These are phyloP conservation scores for Alauda arvensis DNA, from an alignment of 2,797 vertebrate species.

Conservation along the genomic window DNA sequence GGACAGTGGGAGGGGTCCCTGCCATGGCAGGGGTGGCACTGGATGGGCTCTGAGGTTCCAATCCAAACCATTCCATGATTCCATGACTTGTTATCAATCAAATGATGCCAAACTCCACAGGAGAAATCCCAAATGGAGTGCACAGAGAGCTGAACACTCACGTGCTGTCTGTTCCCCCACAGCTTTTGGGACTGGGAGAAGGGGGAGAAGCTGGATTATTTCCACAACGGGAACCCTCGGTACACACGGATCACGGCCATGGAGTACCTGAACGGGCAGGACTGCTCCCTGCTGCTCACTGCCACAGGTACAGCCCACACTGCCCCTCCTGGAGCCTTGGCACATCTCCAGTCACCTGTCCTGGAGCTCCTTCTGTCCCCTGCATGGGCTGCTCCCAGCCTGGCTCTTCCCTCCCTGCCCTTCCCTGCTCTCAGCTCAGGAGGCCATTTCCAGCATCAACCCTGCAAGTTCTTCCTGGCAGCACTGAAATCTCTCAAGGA, in stretches of 20 bases:
- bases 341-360: fast-evolving
- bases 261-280: slow-evolving; percentile 96
- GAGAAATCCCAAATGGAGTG: neutral
- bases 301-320: slow-evolving; percentile 80
- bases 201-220: slow-evolving; percentile 93
- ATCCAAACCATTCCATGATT: neutral
- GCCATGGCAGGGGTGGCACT: neutral
- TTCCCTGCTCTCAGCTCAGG: neutral
- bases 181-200: slow-evolving; percentile 99
- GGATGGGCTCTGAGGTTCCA: neutral
- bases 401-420: neutral
- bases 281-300: slow-evolving; percentile 92
- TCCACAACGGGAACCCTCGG: slow-evolving; percentile 96
- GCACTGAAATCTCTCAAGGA: neutral
- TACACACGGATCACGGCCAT: slow-evolving; percentile 95
- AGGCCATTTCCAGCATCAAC: neutral
- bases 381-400: fast-evolving
- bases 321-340: fast-evolving
- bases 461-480: neutral
- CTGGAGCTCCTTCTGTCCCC: neutral
- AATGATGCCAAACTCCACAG: neutral
- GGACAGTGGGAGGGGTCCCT: neutral
- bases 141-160: neutral
- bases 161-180: neutral
- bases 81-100: neutral